Conservation (phyloP, 2,888 invertebrate genomes). For the Mylabris sibirica region DNA sequence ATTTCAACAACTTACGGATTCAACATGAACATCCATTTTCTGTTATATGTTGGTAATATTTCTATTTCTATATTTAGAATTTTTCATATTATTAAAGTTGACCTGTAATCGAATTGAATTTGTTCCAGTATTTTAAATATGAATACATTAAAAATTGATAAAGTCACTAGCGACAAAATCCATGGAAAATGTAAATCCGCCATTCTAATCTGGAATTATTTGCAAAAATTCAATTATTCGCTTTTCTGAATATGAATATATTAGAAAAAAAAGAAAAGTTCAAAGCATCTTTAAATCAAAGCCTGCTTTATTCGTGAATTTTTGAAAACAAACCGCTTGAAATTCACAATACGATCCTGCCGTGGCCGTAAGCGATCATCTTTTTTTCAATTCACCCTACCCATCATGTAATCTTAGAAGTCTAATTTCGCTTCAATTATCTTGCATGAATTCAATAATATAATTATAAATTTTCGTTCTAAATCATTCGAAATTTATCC, state of each 20-base stretch:
- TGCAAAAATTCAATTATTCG: not conserved
- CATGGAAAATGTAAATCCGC: too few relatives aligned
- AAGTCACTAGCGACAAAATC: not conserved
- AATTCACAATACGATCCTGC: not conserved
- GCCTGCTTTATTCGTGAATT: not conserved
- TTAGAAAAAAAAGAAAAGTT: not conserved
- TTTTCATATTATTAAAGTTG: not conserved
- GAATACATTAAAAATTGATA: not conserved
- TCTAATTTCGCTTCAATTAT: too few relatives aligned
- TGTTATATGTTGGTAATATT: not conserved
- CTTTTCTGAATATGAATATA: not conserved
- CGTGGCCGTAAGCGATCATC: not conserved
- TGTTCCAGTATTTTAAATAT: too few relatives aligned
- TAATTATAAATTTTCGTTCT: too few relatives aligned
- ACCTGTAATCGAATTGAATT: not conserved
- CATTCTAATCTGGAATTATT: not conserved
- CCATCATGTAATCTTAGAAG: too few relatives aligned
- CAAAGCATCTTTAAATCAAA: not conserved
- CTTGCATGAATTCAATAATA: too few relatives aligned
- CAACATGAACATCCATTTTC: not conserved
- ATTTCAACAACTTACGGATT: conserved; percentile 6
- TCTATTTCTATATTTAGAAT: not conserved
- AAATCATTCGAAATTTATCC: too few relatives aligned
- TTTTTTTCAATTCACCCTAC: not conserved
- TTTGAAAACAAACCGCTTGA: not conserved